Evolutionary conservation across 2,113 vertebrate genomes (phyloP).

Genomic region (Emberiza fucata): DNA sequence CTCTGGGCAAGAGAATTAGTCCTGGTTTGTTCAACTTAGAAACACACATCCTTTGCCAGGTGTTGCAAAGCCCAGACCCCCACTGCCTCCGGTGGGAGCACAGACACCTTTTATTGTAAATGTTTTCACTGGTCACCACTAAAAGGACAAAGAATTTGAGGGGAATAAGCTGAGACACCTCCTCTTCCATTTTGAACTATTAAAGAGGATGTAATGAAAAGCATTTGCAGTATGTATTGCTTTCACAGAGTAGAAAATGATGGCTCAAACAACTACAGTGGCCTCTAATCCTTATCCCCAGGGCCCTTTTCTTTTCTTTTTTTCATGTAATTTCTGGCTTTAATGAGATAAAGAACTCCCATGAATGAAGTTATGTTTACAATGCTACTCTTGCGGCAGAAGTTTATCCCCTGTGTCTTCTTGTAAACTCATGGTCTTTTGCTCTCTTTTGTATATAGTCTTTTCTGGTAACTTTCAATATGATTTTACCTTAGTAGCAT

Average conservation of each 20-base stretch:
- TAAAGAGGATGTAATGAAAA: not conserved
- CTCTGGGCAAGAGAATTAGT: not conserved
- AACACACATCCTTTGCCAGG: rapidly evolving
- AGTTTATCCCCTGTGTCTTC: not conserved
- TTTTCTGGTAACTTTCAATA: not conserved
- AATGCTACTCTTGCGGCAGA: not conserved
- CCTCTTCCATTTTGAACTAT: not conserved
- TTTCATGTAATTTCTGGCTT: not conserved
- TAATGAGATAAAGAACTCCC: not conserved
- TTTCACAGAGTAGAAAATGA: not conserved
- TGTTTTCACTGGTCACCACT: not conserved
- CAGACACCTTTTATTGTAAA: not conserved
- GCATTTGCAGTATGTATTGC: not conserved
- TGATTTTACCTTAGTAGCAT: not conserved
- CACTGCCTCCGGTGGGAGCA: not conserved
- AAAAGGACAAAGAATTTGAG: not conserved
- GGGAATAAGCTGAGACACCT: not conserved
- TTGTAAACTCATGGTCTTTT: not conserved
- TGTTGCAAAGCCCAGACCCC: not conserved
- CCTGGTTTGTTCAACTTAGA: not conserved
- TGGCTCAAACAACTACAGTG: not conserved
- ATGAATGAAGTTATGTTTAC: not conserved
- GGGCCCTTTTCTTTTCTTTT: not conserved
- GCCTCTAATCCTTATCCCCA: not conserved
- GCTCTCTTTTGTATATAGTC: not conserved